Base-by-base conservation (phyloP, 37 sponge, comb jelly and placozoan genomes). In the Cliona cf. orientalis region DNA sequence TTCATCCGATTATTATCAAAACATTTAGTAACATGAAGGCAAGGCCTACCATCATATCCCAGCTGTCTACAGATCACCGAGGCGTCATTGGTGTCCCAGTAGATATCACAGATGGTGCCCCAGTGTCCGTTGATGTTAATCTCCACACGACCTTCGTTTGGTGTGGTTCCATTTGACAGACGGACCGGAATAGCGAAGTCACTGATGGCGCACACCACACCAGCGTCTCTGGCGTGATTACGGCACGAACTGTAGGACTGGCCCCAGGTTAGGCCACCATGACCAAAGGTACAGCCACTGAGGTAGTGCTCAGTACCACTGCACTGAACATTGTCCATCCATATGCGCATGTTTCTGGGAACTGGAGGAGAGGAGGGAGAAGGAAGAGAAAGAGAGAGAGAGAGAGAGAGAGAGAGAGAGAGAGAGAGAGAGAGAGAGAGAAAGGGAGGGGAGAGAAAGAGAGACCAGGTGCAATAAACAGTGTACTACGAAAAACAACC, bases 41-140 rank as follows among this genome's bases (percentile, higher is more conserved):
- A n/a, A 11, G 11, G 37, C 70, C 41, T 58, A 80, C 80, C 80
- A 42, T 29, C 1, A 36, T 39, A 86, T 9, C 87, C 87, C 31
- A 86, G 80, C 67, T 86, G 80, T 33, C 87, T 71, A 43, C 87
- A 86, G 25, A 79, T 74, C 5, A 86, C 87, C 31, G 49, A 66
- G 43, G 87, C 87, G 1, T 65, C 74, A n/a, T 25, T 17, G 0
- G 43, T 62, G 43, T 44, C 41, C 62, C 71, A 86, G 25, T 66
- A 42, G 23, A 38, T 35, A 58, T 72, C 80, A 73, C 87, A 86
- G 21, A 86, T 66, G 26, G 80, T 78, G 32, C 80, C 66, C 87
- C 87, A 86, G 4, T n/a, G 34, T 0, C 59, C 42, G 21, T 71
- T 42, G 22, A 36, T 32, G 46, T 63, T 49, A 2, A 79, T 72